phyloP scores from a whole-genome alignment of 2,113 vertebrate species.

The Pseudopipra pipra region DNA sequence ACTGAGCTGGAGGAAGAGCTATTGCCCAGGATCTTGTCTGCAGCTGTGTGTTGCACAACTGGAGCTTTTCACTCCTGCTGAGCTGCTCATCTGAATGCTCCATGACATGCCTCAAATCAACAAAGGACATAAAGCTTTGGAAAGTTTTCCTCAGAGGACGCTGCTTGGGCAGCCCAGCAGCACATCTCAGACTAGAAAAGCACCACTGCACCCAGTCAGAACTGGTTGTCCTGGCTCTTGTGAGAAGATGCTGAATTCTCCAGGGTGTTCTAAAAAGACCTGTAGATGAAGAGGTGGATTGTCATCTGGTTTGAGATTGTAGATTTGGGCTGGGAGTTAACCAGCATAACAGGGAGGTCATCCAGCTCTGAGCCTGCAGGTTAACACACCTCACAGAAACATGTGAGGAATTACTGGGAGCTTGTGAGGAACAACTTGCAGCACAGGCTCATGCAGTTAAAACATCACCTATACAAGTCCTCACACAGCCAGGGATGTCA shows the following conservation, averaged over 20 bases:
- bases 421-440: background rate
- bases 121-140: background rate
- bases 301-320: background rate
- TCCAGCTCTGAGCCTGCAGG: background rate
- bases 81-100: background rate
- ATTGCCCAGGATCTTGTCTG: background rate
- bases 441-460: background rate
- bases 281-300: rapidly evolving
- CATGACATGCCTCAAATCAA: too few relatives aligned
- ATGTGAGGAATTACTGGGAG: background rate
- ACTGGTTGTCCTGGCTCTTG: background rate
- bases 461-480: background rate
- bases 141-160: background rate
- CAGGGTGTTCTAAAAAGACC: rapidly evolving
- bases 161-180: background rate
- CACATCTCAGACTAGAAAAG: background rate
- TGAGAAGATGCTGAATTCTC: too few relatives aligned
- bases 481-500: rapidly evolving
- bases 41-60: rapidly evolving
- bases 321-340: background rate
- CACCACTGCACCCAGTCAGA: background rate
- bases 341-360: rapidly evolving
- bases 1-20: background rate
- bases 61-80: background rate
- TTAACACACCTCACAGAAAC: background rate